Base-by-base conservation (phyloP, 2,113 vertebrate genomes). In the Rhabdomys dilectus region DNA sequence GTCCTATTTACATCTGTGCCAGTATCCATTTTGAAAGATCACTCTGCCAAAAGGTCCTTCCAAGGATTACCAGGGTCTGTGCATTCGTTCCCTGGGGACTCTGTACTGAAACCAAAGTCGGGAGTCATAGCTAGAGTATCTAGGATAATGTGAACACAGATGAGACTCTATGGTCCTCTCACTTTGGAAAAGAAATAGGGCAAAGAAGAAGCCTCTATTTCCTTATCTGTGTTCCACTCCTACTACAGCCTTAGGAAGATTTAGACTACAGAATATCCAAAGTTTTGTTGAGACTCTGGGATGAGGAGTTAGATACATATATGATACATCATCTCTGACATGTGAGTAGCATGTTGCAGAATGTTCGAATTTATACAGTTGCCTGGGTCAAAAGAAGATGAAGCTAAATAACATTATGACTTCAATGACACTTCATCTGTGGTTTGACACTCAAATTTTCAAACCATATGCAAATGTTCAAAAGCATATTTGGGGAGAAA, bases 401-500 rank as follows among this genome's bases (percentile, higher is more conserved):
- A 13, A 8, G 22, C 26, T 77, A 34, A 48, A 53, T 77, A 66
- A 73, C n/a, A 75, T 39, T 88, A 19, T 73, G 48, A 70, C 78
- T 78, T 17, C 73, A 6, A 68, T 45, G 88, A 93, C 0, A 80
- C 45, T 56, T 91, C 24, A 58, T 3, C 36, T 39, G 51, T 19
- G 42, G 13, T 58, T 87, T 77, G 45, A 39, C n/a, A 62, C 96
- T 78, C 9, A 66, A 62, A 92, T 91, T 72, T 88, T 72, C 70
- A 93, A 84, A 89, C 19, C 29, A 12, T 22, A 89, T 91, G 42
- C 75, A n/a, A 80, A 91, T 75, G 80, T 96, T 84, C 64, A 75
- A 24, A 91, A 88, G 39, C 15, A 45, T 15, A 48, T 26, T 76
- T 56, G 56, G 60, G 24, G 24, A 1, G 39, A 73, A 81, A 53